Conservation (phyloP, 2,888 invertebrate species). For the Tiliacea aurago region DNA sequence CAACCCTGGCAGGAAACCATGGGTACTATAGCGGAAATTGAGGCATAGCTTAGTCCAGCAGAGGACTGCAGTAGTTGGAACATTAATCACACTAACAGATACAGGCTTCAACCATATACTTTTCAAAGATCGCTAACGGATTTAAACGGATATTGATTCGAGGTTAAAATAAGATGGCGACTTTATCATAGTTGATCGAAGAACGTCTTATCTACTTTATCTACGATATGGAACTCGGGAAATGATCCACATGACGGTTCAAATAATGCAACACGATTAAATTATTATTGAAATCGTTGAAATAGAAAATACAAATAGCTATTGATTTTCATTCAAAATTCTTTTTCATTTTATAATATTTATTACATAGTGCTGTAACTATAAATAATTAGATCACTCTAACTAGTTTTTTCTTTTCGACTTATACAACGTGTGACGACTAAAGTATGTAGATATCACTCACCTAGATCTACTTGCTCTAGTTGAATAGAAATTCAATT, state of each 20-base stretch:
- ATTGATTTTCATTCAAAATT: background rate
- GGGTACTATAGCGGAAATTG: background rate
- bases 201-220: background rate
- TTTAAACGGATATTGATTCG: background rate
- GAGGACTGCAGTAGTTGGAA: too few relatives aligned
- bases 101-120: background rate
- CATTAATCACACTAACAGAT: background rate
- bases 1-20: too few relatives aligned
- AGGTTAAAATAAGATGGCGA: background rate
- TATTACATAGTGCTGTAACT: background rate
- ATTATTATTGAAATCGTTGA: background rate
- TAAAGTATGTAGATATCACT: constrained; percentile 10
- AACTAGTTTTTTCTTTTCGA: background rate
- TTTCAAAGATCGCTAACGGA: background rate
- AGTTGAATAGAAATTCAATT: constrained; percentile 16
- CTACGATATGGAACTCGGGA: background rate
- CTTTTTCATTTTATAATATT: background rate
- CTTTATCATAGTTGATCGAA: background rate
- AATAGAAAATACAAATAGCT: constrained; percentile 6
- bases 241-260: background rate
- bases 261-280: constrained; percentile 1
- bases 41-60: background rate
- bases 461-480: constrained; percentile 31
- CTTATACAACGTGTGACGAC: background rate
- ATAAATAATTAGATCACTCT: background rate